Base-by-base conservation (phyloP, 1,140 invertebrate species). In the Steinernema khuongi region DNA sequence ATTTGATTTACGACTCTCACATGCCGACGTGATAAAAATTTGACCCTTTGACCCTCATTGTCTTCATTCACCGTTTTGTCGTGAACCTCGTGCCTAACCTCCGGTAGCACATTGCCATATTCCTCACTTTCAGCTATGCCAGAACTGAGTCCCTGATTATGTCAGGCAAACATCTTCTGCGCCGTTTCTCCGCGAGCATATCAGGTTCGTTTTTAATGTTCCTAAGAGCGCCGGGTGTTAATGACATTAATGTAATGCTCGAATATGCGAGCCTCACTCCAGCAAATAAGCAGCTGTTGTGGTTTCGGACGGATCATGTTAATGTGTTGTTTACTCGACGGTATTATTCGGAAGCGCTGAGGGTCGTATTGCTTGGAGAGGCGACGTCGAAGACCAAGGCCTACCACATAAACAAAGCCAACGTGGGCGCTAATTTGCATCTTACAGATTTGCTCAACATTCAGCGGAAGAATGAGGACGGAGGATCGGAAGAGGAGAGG, bases 371-470 rank as follows among this genome's bases (percentile, higher is more conserved):
- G 33, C 32, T 60, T 22, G 0, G 19, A 30, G 70, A 7, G 0
- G 28, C 28, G 22, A 31, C 19, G 22, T 0, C 7, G 0, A 70
- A 30, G 17, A 0, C 11, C 28, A 70, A 70, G 18, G 33, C 17
- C 33, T 18, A 70, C 68, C 0, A 17, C 19, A 22, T 7, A 70
- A n/a, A 7, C 7, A 41, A n/a, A 11, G 36, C 7, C n/a, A 41
- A 41, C n/a, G 7, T 11, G 36, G n/a, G 36, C 7, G n/a, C n/a
- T 7, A 73, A 74, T 41, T 60, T 33, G 11, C 22, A 11, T 75
- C 72, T 67, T 69, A 19, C 70, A 77, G 76, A 77, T 77, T 70
- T 77, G 31, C 75, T 77, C 1, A 77, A 74, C 30, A 75, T 77
- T 1, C 76, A 75, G 30, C 31, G 43, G 26, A 77, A 73, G 41